Evolutionary conservation across 2,113 vertebrate genomes (phyloP).

Genomic region (Festucalex cinctus): DNA sequence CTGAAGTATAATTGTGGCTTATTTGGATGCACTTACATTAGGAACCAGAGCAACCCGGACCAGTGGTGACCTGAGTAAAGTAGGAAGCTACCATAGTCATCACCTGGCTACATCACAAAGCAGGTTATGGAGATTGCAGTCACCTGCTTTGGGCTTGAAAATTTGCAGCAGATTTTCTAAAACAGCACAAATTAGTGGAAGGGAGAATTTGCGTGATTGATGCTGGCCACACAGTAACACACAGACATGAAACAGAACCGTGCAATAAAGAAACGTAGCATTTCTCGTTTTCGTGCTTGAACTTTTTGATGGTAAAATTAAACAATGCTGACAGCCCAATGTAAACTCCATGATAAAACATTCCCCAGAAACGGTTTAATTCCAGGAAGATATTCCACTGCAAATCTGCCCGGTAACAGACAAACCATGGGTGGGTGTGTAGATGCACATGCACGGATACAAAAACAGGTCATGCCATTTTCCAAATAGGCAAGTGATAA

Average conservation of each 20-base stretch:
- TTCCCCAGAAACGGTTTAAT: slow-evolving; percentile 25
- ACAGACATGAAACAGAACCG: neutral
- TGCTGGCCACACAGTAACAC: neutral
- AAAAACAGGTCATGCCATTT: slow-evolving; percentile 51
- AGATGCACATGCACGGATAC: slow-evolving; percentile 45
- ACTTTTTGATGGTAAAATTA: slow-evolving; percentile 22
- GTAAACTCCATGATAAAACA: slow-evolving; percentile 31
- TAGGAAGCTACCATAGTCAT: slow-evolving; percentile 52
- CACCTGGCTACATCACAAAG: slow-evolving; percentile 8
- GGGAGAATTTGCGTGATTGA: neutral
- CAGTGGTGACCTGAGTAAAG: no score
- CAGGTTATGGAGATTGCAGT: slow-evolving; percentile 7
- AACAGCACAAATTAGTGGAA: neutral
- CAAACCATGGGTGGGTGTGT: slow-evolving; percentile 31
- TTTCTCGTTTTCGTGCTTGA: slow-evolving; percentile 30
- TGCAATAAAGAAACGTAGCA: slow-evolving; percentile 17
- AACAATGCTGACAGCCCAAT: slow-evolving; percentile 21
- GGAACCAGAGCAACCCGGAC: slow-evolving; percentile 30
- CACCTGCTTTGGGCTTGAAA: slow-evolving; percentile 8
- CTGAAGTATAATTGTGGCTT: slow-evolving; percentile 14
- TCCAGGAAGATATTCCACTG: slow-evolving; percentile 41
- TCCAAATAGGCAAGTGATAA: slow-evolving; percentile 51
- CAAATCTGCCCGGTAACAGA: slow-evolving; percentile 60
- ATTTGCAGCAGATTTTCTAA: neutral
- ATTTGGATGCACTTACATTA: slow-evolving; percentile 37